Base-by-base conservation (phyloP, 2,797 vertebrate species). In the Xenops minutus region DNA sequence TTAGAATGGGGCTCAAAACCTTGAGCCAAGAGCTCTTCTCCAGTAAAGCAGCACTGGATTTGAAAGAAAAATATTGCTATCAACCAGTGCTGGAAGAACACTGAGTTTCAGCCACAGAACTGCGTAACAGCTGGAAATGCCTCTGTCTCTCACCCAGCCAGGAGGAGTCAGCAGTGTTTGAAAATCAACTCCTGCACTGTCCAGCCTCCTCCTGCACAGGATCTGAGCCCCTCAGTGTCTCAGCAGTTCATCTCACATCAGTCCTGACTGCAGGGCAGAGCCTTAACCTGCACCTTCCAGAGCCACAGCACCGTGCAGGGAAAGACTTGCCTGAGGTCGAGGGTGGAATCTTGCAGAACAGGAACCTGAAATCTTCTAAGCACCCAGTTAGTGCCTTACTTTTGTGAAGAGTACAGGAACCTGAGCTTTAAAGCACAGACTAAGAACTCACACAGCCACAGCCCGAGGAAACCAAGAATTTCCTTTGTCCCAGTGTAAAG, bases 21-120 rank as follows among this genome's bases (percentile, higher is more conserved):
- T 71, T 43, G 48, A 67, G 89, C 92, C 92, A 91, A 86, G 73
- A 81, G 79, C 58, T 88, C 71, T 69, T 77, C 92, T 56, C 79
- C 92, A 49, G 24, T 4, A 15, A 63, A 72, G 73, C 64, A 56
- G 75, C 26, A 26, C 29, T 20, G 34, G 55, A 46, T 61, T 8
- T 8, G 30, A n/a, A 46, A 86, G 73, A 30, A 32, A 78, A 95
- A 44, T 15, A 5, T 23, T 66, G 51, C 85, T 78, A 88, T 67
- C 91, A 83, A 69, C 54, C 46, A 46, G 64, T 2, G 79, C 94
- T 94, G 88, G 82, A 95, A 79, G 78, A 64, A 95, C 86, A 79
- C 0, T 30, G 44, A 79, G 68, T 58, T 69, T 88, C 88, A 71
- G 73, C 3, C 30, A 1, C 1, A 27, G 48, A 76, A 24, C 62